These are phyloP conservation scores for Megaptera novaeangliae DNA, from an alignment of 2,113 vertebrate species.

Conservation along the genomic window DNA sequence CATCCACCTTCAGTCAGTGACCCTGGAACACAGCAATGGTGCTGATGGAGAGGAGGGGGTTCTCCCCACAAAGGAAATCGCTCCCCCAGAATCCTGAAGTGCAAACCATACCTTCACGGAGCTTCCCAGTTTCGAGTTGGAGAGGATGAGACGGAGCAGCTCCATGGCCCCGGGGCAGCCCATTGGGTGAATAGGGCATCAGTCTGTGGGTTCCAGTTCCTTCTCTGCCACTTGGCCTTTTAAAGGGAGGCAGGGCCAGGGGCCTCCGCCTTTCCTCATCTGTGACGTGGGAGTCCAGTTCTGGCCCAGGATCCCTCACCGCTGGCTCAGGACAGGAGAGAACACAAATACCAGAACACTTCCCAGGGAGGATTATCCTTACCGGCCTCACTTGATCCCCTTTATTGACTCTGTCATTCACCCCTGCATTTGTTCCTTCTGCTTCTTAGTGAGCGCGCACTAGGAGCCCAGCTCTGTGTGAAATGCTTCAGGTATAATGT, in stretches of 20 bases:
- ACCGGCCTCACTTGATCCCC: background rate
- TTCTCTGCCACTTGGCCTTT: background rate
- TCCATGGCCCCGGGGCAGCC: background rate
- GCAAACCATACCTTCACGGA: background rate
- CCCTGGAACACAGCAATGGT: no score
- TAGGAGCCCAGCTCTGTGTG: background rate
- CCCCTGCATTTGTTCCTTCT: background rate
- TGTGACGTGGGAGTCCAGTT: background rate
- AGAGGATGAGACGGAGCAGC: background rate
- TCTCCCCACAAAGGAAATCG: background rate
- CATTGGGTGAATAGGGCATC: fast-evolving
- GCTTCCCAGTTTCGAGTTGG: background rate
- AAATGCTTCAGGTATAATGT: fast-evolving
- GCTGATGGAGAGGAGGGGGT: background rate
- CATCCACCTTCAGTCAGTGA: background rate
- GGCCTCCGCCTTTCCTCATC: background rate
- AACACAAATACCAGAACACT: no score
- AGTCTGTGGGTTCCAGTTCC: background rate
- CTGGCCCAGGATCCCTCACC: background rate
- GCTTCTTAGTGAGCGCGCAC: no score
- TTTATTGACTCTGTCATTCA: fast-evolving
- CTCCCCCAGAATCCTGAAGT: background rate
- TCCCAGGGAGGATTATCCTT: fast-evolving
- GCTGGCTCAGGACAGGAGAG: background rate
- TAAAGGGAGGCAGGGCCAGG: no score